phyloP scores from a whole-genome alignment of 92 coral and sea anemone genomes.

The Muricea muricata region DNA sequence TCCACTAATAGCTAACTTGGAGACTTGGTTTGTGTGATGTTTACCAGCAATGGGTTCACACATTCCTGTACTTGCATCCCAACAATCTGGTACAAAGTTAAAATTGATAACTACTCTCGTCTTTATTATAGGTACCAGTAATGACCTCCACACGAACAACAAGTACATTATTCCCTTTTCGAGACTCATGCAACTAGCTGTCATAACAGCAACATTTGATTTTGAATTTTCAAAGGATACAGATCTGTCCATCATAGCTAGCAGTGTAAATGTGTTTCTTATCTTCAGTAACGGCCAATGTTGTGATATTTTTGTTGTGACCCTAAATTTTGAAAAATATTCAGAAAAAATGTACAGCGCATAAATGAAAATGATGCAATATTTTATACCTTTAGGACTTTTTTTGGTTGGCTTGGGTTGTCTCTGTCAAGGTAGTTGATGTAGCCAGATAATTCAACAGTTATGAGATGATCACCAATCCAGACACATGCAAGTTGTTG shows the following conservation, averaged over 20 bases:
- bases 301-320: conserved; percentile 82
- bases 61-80: conserved; percentile 78
- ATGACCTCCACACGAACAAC: no score
- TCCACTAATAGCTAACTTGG: conserved; percentile 70
- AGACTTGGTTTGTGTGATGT: conserved; percentile 80
- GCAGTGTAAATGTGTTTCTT: conserved; percentile 81
- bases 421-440: conserved; percentile 86
- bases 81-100: conserved; percentile 71
- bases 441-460: conserved; percentile 84
- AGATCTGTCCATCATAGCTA: conserved; percentile 84
- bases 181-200: no score
- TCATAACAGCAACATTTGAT: background rate
- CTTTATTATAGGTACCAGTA: no score
- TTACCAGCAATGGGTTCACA: conserved; percentile 73
- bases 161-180: no score
- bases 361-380: no score
- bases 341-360: no score
- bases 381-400: conserved; percentile 71
- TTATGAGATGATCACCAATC: conserved; percentile 86
- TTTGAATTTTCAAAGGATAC: conserved; percentile 74
- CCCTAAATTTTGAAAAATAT: conserved; percentile 65
- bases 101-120: background rate
- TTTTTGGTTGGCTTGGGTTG: conserved; percentile 79
- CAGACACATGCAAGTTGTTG: conserved; percentile 96
- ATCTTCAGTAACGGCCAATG: conserved; percentile 71